Evolutionary conservation across 2,888 invertebrate genomes (phyloP), one percentile per base, ranked within the genome.

Genomic region (Tipula unca): DNA sequence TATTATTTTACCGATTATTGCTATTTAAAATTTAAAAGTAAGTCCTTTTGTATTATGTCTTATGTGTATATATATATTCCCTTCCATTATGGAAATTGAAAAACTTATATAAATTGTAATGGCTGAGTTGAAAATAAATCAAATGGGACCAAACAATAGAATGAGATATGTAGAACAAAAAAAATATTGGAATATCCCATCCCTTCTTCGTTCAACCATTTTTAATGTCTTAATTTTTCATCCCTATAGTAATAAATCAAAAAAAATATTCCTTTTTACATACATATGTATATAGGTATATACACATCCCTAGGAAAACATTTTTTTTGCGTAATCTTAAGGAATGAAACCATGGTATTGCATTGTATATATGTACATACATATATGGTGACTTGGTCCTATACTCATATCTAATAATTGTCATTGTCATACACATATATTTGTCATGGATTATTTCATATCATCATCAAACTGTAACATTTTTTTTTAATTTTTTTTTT

Each of bases 211-310:
- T 83, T 32, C 83, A 83, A 83, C 83, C 83, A 83, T 83, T 83
- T 83, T 83, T 83, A 83, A 83, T 83, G 83, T 83, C 83, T 83
- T 83, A 29, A 83, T 83, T 83, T 32, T 83, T 35, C 32, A 83
- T 83, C 83, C 83, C 83, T 83, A 48, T 48, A 48, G 2, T 32
- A 29, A 83, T 83, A 83, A 83, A 83, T 83, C 83, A 83, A 83
- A 83, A n/a, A n/a, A 83, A 4, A 32, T 35, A 83, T 83, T 32
- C 35, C n/a, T 32, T 32, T 83, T 83, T 32, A 32, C 32, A 32
- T 32, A 32, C 32, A 32, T n/a, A 32, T 32, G 4, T 32, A 6
- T 83, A 83, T n/a, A n/a, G n/a, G n/a, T n/a, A n/a, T n/a, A n/a
- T n/a, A n/a, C n/a, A n/a, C n/a, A n/a, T n/a, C n/a, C 32, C 82